Base-by-base conservation (phyloP, 2,113 vertebrate species). In the Tenebrosternarchus preto region DNA sequence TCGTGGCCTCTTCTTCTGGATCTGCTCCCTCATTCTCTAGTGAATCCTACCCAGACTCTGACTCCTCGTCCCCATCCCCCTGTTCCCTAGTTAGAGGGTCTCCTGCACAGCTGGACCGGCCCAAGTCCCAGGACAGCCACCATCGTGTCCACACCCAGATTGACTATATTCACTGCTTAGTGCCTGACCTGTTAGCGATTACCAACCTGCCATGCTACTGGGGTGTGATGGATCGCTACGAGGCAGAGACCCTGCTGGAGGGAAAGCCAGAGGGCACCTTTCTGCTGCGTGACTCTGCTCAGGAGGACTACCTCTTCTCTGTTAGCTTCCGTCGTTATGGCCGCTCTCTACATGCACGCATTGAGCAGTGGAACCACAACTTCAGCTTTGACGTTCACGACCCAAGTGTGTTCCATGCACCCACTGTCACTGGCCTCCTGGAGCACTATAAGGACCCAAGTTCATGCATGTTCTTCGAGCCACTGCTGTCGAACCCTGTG, bases 401-500 rank as follows among this genome's bases (percentile, higher is more conserved):
- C 86, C 94, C 94, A 66, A 93, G 94, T 19, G 94, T 95, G 78
- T 95, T 95, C 85, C 93, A 94, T 0, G 93, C 94, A 0, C 88
- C 95, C 43, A 94, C 94, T 0, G 92, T 95, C 15, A 93, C 91
- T 0, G 93, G 93, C 0, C 82, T 95, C 25, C 86, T 95, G 27
- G 93, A 95, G 75, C 94, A 95, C 85, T 95, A 95, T 88, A 95
- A 95, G 77, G 95, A 95, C 82, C 95, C 95, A 39, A 95, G 92
- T 85, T 93, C 92, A 0, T 95, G 95, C 88, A 95, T 95, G 92
- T 95, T 95, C 85, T 95, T 95, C 0, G 95, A 95, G 88, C 95
- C 95, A 0, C 89, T 95, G 71, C 89, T 95, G 68, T 94, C 94
- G 39, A 90, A 86, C 72, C 94, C 95, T 3, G 91, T 94, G 43